A percentile compares a stretch with the other conserved stretches of the same genome.
Evolutionary conservation across 2,113 vertebrate species (phyloP).

Genomic region (Aegypius monachus): DNA sequence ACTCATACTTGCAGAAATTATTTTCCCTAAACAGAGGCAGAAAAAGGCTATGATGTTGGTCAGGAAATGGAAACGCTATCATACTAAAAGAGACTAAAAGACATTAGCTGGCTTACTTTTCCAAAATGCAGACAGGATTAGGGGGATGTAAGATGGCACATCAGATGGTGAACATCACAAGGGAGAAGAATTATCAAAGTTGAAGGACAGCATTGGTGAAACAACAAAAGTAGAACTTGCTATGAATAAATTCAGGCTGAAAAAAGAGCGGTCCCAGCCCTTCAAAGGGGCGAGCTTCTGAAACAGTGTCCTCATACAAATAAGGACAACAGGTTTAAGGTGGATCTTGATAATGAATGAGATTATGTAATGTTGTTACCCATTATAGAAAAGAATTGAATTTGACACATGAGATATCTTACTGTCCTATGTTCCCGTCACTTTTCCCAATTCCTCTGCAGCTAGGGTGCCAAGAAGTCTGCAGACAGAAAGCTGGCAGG

Average conservation of each 20-base stretch:
- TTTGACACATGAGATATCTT: background rate
- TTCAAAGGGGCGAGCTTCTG: background rate
- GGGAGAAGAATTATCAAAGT: background rate
- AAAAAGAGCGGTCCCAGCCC: background rate
- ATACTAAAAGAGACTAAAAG: background rate
- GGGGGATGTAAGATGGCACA: background rate
- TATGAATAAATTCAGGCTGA: background rate
- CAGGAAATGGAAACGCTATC: background rate
- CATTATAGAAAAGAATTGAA: background rate
- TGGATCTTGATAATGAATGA: background rate
- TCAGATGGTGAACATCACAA: background rate
- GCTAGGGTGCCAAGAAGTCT: background rate
- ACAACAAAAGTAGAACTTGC: background rate
- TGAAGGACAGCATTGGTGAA: background rate
- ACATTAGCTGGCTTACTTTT: background rate
- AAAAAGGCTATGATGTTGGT: background rate
- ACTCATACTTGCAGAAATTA: background rate
- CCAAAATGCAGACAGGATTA: background rate
- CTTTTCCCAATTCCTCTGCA: background rate
- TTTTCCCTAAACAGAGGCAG: background rate
- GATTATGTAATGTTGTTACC: background rate
- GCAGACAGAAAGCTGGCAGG: constrained; percentile 22
- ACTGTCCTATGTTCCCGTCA: background rate
- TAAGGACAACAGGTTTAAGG: background rate
- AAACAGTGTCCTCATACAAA: background rate